Conservation (phyloP, 2,797 vertebrate genomes). For the Nyctibius grandis region DNA sequence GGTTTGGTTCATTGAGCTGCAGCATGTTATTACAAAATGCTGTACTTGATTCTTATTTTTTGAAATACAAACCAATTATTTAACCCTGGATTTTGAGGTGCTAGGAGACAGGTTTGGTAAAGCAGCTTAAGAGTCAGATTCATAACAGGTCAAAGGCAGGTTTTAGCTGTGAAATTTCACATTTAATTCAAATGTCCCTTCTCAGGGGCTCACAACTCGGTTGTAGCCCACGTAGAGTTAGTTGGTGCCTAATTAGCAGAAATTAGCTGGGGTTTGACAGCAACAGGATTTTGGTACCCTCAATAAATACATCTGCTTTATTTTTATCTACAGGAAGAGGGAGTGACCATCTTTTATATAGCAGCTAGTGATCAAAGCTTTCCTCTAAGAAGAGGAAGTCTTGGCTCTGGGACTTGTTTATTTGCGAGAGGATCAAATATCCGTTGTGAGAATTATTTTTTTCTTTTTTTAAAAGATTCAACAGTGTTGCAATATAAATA, state of each 20-base stretch:
- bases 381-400: not conserved
- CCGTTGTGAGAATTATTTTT: accelerated
- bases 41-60: not conserved
- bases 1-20: not conserved
- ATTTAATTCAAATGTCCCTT: not conserved
- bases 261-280: not conserved
- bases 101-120: not conserved
- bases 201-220: not conserved
- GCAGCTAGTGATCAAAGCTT: not conserved
- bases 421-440: not conserved
- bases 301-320: not conserved
- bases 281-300: not conserved
- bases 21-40: not conserved
- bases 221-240: not conserved
- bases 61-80: not conserved
- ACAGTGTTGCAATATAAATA: not conserved
- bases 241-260: not conserved
- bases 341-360: not conserved
- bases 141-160: not conserved
- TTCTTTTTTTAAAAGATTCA: not conserved
- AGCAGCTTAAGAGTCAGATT: not conserved
- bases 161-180: not conserved
- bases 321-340: not conserved
- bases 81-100: not conserved
- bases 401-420: not conserved